These are phyloP conservation scores for Erpobdella octoculata DNA, from an alignment of 2,888 invertebrate species.

Conservation along the genomic window DNA sequence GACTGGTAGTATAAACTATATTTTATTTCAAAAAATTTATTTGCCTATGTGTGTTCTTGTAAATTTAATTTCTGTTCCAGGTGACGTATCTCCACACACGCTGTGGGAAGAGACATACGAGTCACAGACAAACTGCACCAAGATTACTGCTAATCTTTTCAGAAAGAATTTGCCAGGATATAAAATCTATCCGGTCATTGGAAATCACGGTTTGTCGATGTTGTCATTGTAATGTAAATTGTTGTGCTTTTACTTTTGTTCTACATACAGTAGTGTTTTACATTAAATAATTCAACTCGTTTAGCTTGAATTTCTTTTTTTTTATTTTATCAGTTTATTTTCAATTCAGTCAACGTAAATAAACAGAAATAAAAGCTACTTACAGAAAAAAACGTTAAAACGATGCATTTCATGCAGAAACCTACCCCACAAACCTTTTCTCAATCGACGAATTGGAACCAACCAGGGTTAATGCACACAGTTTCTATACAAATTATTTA, in stretches of 20 bases:
- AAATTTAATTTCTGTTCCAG: constrained; percentile 20
- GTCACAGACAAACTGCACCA: constrained; percentile 31
- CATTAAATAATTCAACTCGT: too few relatives aligned
- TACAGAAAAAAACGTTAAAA: too few relatives aligned
- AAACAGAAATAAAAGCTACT: too few relatives aligned
- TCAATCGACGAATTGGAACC: neutral
- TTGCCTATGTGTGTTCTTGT: neutral
- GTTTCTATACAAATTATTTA: too few relatives aligned
- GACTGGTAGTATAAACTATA: neutral
- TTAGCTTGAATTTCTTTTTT: too few relatives aligned
- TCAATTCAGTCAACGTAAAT: too few relatives aligned
- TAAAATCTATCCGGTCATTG: constrained; percentile 32
- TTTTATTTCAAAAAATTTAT: neutral
- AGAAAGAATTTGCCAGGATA: neutral
- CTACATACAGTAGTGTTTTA: too few relatives aligned
- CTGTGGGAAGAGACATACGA: constrained; percentile 36
- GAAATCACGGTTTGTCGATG: constrained; percentile 35
- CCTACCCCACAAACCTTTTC: constrained; percentile 33
- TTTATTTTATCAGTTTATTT: too few relatives aligned
- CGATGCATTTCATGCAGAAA: too few relatives aligned
- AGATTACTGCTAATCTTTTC: constrained; percentile 17
- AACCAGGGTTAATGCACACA: too few relatives aligned
- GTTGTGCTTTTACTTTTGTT: too few relatives aligned
- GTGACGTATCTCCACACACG: constrained; percentile 36
- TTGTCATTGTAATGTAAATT: too few relatives aligned